Conservation (phyloP, 2,797 vertebrate genomes). For the Gymnothorax reevesii region DNA sequence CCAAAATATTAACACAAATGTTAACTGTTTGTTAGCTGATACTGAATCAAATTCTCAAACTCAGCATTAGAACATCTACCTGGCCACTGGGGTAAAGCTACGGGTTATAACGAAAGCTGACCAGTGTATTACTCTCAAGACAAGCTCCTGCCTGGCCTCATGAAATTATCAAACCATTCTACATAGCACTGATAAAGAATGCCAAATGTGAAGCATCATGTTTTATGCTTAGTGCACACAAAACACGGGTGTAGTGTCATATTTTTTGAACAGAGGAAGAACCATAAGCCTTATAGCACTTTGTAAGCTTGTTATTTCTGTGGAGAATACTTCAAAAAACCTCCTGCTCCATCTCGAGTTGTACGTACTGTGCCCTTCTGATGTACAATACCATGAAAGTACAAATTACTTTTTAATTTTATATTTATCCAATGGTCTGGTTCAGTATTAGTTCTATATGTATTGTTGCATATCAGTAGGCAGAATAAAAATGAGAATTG, state of each 20-base stretch:
- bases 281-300: conserved; percentile 53
- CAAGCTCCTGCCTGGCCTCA: conserved; percentile 11
- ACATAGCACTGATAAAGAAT: conserved; percentile 40
- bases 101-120: not conserved
- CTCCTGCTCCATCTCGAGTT: not conserved
- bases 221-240: conserved; percentile 37
- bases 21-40: conserved; percentile 20
- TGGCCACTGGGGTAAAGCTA: not conserved
- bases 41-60: conserved; percentile 34
- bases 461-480: not conserved
- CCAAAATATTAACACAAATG: conserved; percentile 13
- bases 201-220: conserved; percentile 54
- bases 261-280: conserved; percentile 50
- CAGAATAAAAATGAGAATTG: not conserved
- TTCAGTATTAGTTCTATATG: not conserved
- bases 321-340: not conserved
- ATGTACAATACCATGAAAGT: conserved; percentile 9
- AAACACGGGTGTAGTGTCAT: conserved; percentile 11
- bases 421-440: not conserved
- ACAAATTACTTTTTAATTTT: not conserved
- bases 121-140: not conserved
- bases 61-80: not conserved
- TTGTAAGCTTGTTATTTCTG: conserved; percentile 29
- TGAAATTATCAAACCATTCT: conserved; percentile 27
- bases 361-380: not conserved